Base-by-base conservation (phyloP, 1,140 invertebrate species). In the Zophobas morio region DNA sequence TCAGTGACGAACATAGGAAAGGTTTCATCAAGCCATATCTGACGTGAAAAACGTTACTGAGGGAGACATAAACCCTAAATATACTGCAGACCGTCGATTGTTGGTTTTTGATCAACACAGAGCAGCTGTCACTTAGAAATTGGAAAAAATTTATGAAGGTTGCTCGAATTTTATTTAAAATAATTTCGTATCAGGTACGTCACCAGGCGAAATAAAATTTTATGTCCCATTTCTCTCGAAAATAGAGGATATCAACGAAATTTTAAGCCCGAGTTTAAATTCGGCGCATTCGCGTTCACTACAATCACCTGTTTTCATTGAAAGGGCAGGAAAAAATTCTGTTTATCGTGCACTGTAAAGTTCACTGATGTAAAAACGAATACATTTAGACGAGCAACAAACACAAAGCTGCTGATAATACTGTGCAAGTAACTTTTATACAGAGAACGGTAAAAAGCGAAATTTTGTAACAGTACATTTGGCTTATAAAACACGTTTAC, bases 331-430 rank as follows among this genome's bases (percentile, higher is more conserved):
- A 66, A 66, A 66, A 63, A 66, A 36, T 36, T 60, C 60, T 20
- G 33, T 66, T 66, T 66, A 66, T 66, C 35, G 60, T 66, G 8
- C 37, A 66, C n/a, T 66, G 37, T 66, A 66, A 66, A 66, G 60
- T 66, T 66, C 60, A 66, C 60, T 66, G 60, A 66, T 66, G 60
- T 66, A 66, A 66, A 66, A 66, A 66, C 60, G 60, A 66, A 66
- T 66, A 66, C 60, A 66, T 66, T 66, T 66, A 66, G 60, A 66
- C 39, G 39, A 66, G 37, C 35, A 40, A 66, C 60, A 40, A 66
- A 66, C 60, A 66, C 60, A 42, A 42, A 66, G 39, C 60, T 39
- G 56, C 34, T 66, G 60, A 66, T 66, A 66, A 66, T 66, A 66
- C 39, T 6, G 39, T 40, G n/a, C n/a, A 33, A 66, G 60, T 40